Evolutionary conservation across 1,140 invertebrate genomes (phyloP), one percentile per base, ranked within the genome.

Genomic region (Papilio dardanus): DNA sequence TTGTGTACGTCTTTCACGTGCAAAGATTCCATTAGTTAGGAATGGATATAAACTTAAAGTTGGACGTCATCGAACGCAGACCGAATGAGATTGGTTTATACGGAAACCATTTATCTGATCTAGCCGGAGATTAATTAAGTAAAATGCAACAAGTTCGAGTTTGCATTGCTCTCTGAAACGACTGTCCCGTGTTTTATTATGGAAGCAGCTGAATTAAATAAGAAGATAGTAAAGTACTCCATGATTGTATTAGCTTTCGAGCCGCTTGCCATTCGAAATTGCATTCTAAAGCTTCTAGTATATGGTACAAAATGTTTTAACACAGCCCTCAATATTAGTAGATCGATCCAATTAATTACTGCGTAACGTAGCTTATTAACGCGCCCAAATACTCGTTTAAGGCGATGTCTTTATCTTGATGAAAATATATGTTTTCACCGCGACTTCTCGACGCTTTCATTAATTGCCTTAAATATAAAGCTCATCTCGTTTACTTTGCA

Each of bases 131-230:
- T 92, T 92, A 91, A 92, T 92, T 92, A 92, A 91, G 83, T 92
- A 89, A 91, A 91, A 91, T 90, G 91, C 89, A 92, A 91, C 89
- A 91, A 91, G 88, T 91, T 84, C 83, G 81, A 87, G 88, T 91
- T 91, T 92, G 88, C 87, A 67, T 83, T 89, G 83, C 88, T 89
- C 88, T 91, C 80, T 71, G 87, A 81, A 86, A 83, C 82, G 87
- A 85, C 85, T 86, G 87, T 89, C 90, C 82, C 82, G 84, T 87
- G 81, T 91, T 88, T 88, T 91, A 92, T 91, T 90, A 92, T 88
- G 78, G 81, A 82, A 86, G 84, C 83, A 83, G 71, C 80, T 86
- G 87, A 91, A 86, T 90, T 89, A 91, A 90, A 83, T 87, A 85
- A 86, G 83, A 80, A 86, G 78, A 76, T 75, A 80, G 79, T 81